These are phyloP conservation scores for Dallia pectoralis DNA, from an alignment of 2,797 vertebrate genomes.

Conservation along the genomic window DNA sequence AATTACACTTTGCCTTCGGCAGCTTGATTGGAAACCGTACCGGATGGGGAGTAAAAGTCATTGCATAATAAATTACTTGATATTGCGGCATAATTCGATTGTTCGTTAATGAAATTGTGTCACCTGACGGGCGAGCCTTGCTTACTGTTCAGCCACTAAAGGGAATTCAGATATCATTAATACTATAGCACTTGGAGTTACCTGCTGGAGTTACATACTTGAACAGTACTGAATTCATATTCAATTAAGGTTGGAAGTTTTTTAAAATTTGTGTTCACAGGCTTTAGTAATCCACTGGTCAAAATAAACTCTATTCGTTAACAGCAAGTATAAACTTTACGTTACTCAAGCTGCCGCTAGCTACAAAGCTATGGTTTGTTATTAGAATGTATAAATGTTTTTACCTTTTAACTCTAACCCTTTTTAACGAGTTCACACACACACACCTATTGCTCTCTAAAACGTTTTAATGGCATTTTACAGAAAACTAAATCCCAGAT, in stretches of 20 bases:
- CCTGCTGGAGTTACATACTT: background rate
- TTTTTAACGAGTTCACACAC: too few species aligned
- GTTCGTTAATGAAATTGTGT: conserved; percentile 20
- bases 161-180: background rate
- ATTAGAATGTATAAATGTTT: too few species aligned
- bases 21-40: conserved; percentile 21
- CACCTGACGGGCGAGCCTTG: conserved; percentile 16
- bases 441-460: too few species aligned
- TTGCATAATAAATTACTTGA: conserved; percentile 18
- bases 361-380: too few species aligned
- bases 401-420: too few species aligned
- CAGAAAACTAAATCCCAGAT: too few species aligned
- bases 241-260: background rate
- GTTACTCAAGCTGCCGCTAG: too few species aligned
- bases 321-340: too few species aligned
- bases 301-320: too few species aligned
- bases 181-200: background rate
- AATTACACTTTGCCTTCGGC: conserved; percentile 35
- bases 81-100: conserved; percentile 28
- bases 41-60: conserved; percentile 13
- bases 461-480: too few species aligned
- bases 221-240: background rate
- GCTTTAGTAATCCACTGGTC: too few species aligned
- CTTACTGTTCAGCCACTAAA: conserved; percentile 1
- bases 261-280: too few species aligned